Evolutionary conservation across 1,140 invertebrate species (phyloP), one percentile per base, ranked within the genome.

Genomic region (Brachionus calyciflorus): DNA sequence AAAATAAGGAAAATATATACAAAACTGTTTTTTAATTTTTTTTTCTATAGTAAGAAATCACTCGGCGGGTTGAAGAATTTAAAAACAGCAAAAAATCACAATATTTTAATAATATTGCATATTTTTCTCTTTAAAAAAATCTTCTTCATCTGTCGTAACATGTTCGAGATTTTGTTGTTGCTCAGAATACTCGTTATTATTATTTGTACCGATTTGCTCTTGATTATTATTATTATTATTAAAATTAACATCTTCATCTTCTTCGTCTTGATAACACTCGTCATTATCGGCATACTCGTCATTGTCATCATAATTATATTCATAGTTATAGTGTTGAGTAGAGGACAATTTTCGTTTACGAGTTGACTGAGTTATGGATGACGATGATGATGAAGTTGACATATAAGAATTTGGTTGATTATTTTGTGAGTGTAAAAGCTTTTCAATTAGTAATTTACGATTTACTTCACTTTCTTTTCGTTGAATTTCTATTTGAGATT

Each of bases 401-500:
- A 37, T 33, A n/a, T 30, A 28, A 26, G 55, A 60, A 4, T 33
- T 37, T 10, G 28, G 30, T n/a, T 60, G 55, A 6, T 28, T n/a
- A 37, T 17, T 60, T 1, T 3, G 10, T 28, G 55, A 9, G 26
- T 65, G 60, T 12, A 65, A 44, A n/a, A 65, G 19, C 19, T 65
- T 65, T 3, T 65, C 60, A 12, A 65, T 65, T 5, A 65, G 12
- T 41, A 65, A 1, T 28, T 21, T 65, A 6, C 60, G 37, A 44
- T 65, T 65, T 2, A 46, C 37, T 21, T 65, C 60, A 21, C 33
- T 65, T 41, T 65, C 60, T 65, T 65, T 65, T 37, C 40, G 33
- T 17, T 41, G 37, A 24, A 65, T 44, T 46, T 65, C 60, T 41
- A 65, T 65, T 21, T 65, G 60, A 26, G 60, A 65, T 24, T 65